Evolutionary conservation across 2,888 invertebrate species (phyloP), one percentile per base, ranked within the genome.

Genomic region (Melanostoma mellinum): DNA sequence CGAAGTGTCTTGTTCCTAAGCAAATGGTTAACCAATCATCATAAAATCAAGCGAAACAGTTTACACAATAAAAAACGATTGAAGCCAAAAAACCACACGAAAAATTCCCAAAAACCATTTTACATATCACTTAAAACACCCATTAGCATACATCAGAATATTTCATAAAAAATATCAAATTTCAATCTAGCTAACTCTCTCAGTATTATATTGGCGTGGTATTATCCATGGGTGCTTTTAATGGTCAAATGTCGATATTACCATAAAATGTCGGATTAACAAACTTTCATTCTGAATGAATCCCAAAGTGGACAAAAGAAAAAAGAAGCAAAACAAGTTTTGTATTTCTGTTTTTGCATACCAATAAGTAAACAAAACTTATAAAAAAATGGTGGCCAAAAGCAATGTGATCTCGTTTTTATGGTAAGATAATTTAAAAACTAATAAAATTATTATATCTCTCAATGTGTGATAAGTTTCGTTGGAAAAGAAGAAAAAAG

Each of bases 181-280:
- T 20, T 20, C 20, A 20, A 20, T 20, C 20, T 20, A 20, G 20
- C 20, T 20, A 20, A 20, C 20, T 20, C 20, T 20, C 20, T 20
- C 20, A 20, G 20, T 20, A 20, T 20, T 20, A 9, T 50, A 63
- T 36, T 61, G 35, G 46, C 35, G 8, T 9, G 35, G 20, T 44
- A 44, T 44, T 44, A 61, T 30, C 48, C 48, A 63, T 63, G 30
- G 20, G 10, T 63, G 30, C 20, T 63, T 63, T 63, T 36, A 60
- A 71, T 75, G 65, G 56, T 36, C 20, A 80, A 80, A 80, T 80
- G 75, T 65, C 80, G 80, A 75, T 76, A 76, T 80, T 80, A 67
- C 32, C 80, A 80, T 80, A 80, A 76, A 76, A 76, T 58, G 71
- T 63, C 65, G 60, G 76, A 76, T 76, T 76, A 65, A 69, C 55